Conservation (phyloP, 2,113 vertebrate species). For the Scartelaos histophorus region DNA sequence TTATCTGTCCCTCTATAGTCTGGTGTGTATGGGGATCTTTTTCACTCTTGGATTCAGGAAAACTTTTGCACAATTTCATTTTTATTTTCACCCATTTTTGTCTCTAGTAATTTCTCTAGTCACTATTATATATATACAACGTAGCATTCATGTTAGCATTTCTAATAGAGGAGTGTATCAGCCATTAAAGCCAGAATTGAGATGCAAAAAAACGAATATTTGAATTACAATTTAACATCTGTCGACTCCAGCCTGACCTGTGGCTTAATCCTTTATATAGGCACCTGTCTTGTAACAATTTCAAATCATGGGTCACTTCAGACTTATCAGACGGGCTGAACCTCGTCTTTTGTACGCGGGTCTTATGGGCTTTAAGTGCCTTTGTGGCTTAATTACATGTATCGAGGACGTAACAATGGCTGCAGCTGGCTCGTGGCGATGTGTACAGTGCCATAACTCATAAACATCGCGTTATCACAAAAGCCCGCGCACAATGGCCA, state of each 20-base stretch:
- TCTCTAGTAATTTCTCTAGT: too few relatives aligned
- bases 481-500: slow-evolving; percentile 59
- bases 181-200: too few relatives aligned
- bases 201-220: too few relatives aligned
- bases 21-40: neutral
- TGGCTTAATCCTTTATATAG: slow-evolving; percentile 25
- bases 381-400: slow-evolving; percentile 70
- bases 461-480: slow-evolving; percentile 57
- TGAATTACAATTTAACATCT: neutral
- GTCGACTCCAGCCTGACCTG: neutral
- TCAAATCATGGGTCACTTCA: slow-evolving; percentile 52
- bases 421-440: slow-evolving; percentile 73
- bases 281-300: slow-evolving; percentile 68
- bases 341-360: slow-evolving; percentile 50
- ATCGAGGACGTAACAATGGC: slow-evolving; percentile 65
- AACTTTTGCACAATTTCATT: too few relatives aligned
- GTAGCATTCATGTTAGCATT: too few relatives aligned
- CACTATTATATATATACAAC: too few relatives aligned
- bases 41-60: too few relatives aligned
- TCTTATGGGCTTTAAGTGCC: slow-evolving; percentile 55
- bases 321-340: slow-evolving; percentile 39
- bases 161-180: too few relatives aligned
- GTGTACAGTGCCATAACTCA: slow-evolving; percentile 68
- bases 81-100: too few relatives aligned
- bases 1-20: too few relatives aligned